phyloP scores from a whole-genome alignment of 2,797 vertebrate genomes.

The Coreius guichenoti region DNA sequence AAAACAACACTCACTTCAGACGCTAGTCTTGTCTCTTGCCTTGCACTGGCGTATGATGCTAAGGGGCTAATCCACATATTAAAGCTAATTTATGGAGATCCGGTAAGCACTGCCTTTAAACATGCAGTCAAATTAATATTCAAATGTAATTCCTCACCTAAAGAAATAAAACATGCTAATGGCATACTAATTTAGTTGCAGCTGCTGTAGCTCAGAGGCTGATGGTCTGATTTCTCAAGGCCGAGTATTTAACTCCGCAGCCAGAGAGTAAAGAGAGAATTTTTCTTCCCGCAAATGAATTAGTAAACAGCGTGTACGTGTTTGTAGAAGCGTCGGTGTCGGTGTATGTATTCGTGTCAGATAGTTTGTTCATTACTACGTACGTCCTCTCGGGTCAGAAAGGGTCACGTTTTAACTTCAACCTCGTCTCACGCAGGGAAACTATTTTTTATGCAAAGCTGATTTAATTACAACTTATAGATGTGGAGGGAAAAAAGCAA shows the following conservation, averaged over 20 bases:
- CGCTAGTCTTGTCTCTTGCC: constrained; percentile 42
- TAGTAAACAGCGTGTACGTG: constrained; percentile 26
- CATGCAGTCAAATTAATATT: constrained; percentile 67
- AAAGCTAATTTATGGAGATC: constrained; percentile 67
- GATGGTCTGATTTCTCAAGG: constrained; percentile 56
- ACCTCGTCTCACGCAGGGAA: constrained; percentile 20
- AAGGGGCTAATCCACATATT: constrained; percentile 64
- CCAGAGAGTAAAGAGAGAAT: constrained; percentile 9
- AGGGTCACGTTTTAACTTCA: constrained; percentile 43
- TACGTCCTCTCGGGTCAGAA: constrained; percentile 26
- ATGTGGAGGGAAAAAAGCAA: constrained; percentile 11
- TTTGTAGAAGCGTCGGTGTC: constrained; percentile 11
- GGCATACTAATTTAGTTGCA: constrained; percentile 60
- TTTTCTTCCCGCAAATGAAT: constrained; percentile 26
- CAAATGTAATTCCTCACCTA: constrained; percentile 66
- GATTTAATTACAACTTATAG: constrained; percentile 36
- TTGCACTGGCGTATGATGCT: constrained; percentile 58
- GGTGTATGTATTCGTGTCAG: constrained; percentile 8
- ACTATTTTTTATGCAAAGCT: constrained; percentile 20
- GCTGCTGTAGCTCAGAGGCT: constrained; percentile 45
- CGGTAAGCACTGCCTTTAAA: constrained; percentile 60
- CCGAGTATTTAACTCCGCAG: constrained; percentile 46
- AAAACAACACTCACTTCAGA: constrained; percentile 49
- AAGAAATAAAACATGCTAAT: constrained; percentile 69
- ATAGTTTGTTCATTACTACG: neutral